Evolutionary conservation across 1,140 invertebrate species (phyloP), one percentile per base, ranked within the genome.

Genomic region (Ostrea denselamellosa): DNA sequence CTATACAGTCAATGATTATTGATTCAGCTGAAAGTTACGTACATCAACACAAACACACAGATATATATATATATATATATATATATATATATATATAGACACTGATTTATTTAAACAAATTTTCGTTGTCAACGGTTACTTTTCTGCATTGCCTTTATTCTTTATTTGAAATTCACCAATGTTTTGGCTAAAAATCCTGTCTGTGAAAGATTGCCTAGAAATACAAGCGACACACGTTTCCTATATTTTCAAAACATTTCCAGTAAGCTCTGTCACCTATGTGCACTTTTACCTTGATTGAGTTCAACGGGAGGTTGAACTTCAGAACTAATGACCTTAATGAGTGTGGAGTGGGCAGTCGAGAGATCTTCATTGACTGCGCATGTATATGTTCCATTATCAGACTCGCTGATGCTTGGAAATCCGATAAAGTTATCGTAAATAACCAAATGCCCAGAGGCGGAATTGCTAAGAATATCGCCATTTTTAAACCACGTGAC

Each of bases 401-500:
- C 68, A 34, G 68, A 77, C 10, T 34, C 68, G 25, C 22, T 34
- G 28, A 77, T 77, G 28, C 68, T 77, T 34, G 68, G 68, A 77
- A 77, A 77, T 77, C 68, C 68, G 28, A 77, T 22, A 77, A 77
- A 28, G 28, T 77, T 77, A 28, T 77, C 68, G 68, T 77, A 77
- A 28, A 77, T 28, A 34, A 77, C 28, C 68, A 77, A 77, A 77
- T 77, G 25, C 25, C 22, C 5, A 77, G 28, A 77, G 68, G 68
- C 28, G 9, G 68, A 8, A 10, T 77, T 25, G 25, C 25, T 28
- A 28, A 77, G 9, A 77, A 77, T 25, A 34, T 77, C 68, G 25
- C 25, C 25, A 77, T 77, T 77, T 25, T 77, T 77, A 77, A 34
- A 77, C 68, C 68, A 77, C 68, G 68, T 77, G 68, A 77, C 68